phyloP scores from a whole-genome alignment of 1,140 invertebrate genomes.

The Monomorium pharaonis region DNA sequence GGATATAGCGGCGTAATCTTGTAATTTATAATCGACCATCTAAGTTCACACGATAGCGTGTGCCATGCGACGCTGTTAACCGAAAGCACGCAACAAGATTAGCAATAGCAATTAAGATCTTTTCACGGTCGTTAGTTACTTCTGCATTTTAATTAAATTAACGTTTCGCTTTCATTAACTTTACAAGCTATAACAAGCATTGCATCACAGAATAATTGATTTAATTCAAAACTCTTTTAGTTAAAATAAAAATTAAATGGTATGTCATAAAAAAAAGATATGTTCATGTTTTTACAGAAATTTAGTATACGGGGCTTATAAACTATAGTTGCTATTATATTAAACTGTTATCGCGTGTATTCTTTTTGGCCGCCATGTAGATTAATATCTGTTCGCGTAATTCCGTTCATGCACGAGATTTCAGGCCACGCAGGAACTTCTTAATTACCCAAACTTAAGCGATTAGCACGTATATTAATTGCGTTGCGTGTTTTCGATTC shows the following conservation, averaged over 20 bases:
- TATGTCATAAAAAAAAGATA: background rate
- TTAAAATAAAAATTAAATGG: background rate
- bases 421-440: constrained; percentile 5
- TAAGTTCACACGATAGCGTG: constrained; percentile 39
- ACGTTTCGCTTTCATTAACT: background rate
- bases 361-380: background rate
- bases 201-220: background rate
- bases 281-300: background rate
- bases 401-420: constrained; percentile 10
- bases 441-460: constrained; percentile 57
- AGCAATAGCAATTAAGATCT: constrained; percentile 49
- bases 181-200: background rate
- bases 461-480: constrained; percentile 50
- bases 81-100: constrained; percentile 55
- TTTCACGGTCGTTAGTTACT: constrained; percentile 55
- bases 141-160: constrained; percentile 56
- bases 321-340: constrained; percentile 1
- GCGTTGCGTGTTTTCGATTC: constrained; percentile 31
- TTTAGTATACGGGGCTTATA: background rate
- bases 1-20: constrained; percentile 16
- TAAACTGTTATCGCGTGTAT: background rate
- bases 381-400: constrained; percentile 43
- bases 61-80: constrained; percentile 43
- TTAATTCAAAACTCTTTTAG: background rate
- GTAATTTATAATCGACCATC: constrained; percentile 52